A percentile compares a stretch with the other conserved stretches of the same genome.
These are phyloP conservation scores for Leptopilina myrica DNA, from an alignment of 2,888 invertebrate species.

Conservation along the genomic window DNA sequence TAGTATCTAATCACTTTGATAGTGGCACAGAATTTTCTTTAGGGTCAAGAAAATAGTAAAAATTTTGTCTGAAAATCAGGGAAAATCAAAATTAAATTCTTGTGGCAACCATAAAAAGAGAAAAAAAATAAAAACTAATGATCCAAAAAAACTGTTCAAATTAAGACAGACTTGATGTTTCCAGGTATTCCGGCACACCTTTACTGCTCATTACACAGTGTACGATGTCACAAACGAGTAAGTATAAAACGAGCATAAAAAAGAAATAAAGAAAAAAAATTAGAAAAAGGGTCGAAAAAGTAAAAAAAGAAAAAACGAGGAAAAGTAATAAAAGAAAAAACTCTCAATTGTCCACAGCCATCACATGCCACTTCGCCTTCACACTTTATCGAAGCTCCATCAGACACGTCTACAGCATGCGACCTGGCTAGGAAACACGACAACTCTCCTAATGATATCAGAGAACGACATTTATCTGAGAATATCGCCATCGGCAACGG, in stretches of 20 bases:
- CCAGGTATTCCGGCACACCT: constrained; percentile 91
- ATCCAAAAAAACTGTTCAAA: no score
- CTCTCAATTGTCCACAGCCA: constrained; percentile 79
- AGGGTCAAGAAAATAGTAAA: no score
- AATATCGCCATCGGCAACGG: constrained; percentile 82
- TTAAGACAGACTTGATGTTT: constrained; percentile 68
- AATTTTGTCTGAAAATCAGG: no score
- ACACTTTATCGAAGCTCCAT: constrained; percentile 84
- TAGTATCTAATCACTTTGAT: no score
- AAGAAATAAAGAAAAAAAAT: background rate
- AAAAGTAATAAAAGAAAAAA: constrained; percentile 23
- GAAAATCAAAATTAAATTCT: no score
- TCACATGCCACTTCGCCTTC: constrained; percentile 90
- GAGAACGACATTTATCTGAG: constrained; percentile 94
- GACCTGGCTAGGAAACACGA: constrained; percentile 88
- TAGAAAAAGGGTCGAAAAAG: constrained; percentile 50
- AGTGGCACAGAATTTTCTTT: no score
- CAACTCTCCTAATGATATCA: constrained; percentile 87
- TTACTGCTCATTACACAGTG: constrained; percentile 92
- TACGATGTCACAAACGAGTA: constrained; percentile 94
- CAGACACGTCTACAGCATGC: constrained; percentile 89
- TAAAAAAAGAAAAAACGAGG: constrained; percentile 6
- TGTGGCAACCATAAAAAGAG: background rate
- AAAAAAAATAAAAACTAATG: background rate
- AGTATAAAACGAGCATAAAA: constrained; percentile 75